A percentile compares a stretch with the other conserved stretches of the same genome.
Evolutionary conservation across 2,797 vertebrate species (phyloP).

Genomic region (Sebastolobus alascanus): DNA sequence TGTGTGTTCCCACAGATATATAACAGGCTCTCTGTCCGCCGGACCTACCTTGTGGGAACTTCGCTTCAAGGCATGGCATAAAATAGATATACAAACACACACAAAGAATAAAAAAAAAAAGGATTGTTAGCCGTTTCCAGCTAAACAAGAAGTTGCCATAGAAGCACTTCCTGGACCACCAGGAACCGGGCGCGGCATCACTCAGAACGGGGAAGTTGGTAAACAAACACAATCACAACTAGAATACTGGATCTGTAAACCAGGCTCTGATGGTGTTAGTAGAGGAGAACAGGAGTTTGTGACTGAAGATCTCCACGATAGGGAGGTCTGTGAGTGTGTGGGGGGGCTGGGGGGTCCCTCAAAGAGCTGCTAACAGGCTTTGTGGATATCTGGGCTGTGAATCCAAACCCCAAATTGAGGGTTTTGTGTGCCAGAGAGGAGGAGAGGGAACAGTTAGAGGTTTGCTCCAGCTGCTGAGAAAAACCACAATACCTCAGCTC

Average conservation of each 20-base stretch:
- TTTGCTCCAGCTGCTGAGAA: conserved; percentile 52
- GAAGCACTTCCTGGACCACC: conserved; percentile 66
- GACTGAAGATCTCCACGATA: not conserved
- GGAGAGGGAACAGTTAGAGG: conserved; percentile 60
- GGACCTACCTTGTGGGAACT: conserved; percentile 88
- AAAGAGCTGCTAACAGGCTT: conserved; percentile 19
- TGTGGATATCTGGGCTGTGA: conserved; percentile 48
- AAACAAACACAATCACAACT: conserved; percentile 33
- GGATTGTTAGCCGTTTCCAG: conserved; percentile 77
- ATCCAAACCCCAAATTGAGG: conserved; percentile 69
- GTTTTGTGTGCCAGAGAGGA: conserved; percentile 63
- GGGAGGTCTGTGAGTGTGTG: conserved; percentile 13
- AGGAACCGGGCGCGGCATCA: conserved; percentile 16
- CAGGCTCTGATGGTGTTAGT: not conserved
- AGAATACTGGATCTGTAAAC: conserved; percentile 20
- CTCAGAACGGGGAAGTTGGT: conserved; percentile 49
- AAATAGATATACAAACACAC: conserved; percentile 78
- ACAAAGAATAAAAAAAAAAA: conserved; percentile 63
- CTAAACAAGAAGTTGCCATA: conserved; percentile 70
- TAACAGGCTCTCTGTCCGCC: conserved; percentile 65
- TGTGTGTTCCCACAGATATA: conserved; percentile 76
- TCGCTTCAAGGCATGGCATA: conserved; percentile 87
- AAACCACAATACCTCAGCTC: conserved; percentile 62
- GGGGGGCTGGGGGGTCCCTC: conserved; percentile 21
- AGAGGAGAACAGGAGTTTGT: conserved; percentile 13